Percentiles rank a stretch among this genome's conserved stretches.
These are phyloP conservation scores for Amphiprion clarkii DNA, from an alignment of 2,797 vertebrate genomes.

Conservation along the genomic window DNA sequence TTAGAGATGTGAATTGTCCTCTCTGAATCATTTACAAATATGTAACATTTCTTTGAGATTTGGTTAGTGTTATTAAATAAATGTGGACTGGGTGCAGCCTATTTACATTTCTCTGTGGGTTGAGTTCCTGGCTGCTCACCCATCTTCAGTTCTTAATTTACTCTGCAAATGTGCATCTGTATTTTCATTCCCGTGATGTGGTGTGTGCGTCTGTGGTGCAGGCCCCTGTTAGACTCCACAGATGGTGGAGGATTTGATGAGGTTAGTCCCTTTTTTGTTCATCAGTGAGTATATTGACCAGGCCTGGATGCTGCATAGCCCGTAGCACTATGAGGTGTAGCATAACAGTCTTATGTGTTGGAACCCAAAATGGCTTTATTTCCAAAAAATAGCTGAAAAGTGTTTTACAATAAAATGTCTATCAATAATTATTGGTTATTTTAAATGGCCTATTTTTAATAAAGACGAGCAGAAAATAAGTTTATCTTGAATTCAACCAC, in stretches of 20 bases:
- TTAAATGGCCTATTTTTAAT: too few species aligned
- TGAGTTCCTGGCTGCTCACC: conserved; percentile 41
- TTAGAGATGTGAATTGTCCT: conserved; percentile 60
- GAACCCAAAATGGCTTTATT: background rate
- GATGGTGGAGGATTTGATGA: conserved; percentile 61
- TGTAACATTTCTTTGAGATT: conserved; percentile 27
- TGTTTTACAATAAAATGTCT: too few species aligned
- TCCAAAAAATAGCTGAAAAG: background rate
- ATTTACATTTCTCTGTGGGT: conserved; percentile 39
- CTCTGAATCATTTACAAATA: conserved; percentile 42
- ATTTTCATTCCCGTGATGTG: conserved; percentile 54
- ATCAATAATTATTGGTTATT: too few species aligned
- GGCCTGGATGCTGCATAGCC: conserved; percentile 9
- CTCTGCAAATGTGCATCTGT: conserved; percentile 61
- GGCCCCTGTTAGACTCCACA: conserved; percentile 64
- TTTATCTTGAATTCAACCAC: too few species aligned
- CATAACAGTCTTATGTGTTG: background rate
- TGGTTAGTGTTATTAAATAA: conserved; percentile 25
- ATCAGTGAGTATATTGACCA: conserved; percentile 6
- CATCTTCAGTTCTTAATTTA: conserved; percentile 45
- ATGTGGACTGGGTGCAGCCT: conserved; percentile 21
- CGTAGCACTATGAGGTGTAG: background rate
- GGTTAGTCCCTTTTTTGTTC: conserved; percentile 26
- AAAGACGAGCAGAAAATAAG: too few species aligned
- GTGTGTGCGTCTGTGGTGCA: conserved; percentile 55